Conservation (phyloP, 2,888 invertebrate species). For the Prosopocoilus inquinatus region DNA sequence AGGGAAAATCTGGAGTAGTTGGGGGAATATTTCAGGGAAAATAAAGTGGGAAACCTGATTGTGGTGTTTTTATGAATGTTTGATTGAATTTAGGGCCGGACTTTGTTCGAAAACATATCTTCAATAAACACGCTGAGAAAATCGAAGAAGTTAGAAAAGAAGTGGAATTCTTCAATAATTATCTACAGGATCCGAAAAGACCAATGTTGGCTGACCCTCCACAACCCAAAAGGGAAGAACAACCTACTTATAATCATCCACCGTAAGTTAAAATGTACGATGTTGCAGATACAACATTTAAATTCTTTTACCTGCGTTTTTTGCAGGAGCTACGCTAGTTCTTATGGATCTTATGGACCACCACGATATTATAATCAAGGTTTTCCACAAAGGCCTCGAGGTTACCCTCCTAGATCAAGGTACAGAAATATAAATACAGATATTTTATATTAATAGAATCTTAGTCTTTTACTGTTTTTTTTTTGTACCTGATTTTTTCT, state of each 20-base stretch:
- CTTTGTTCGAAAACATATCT: conserved; percentile 97
- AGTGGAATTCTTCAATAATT: conserved; percentile 97
- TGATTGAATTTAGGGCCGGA: conserved; percentile 73
- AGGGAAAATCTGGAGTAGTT: too few relatives aligned
- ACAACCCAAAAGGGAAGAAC: conserved; percentile 52
- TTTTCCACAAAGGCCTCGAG: conserved; percentile 39
- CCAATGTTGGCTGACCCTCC: conserved; percentile 89
- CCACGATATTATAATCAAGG: conserved; percentile 56
- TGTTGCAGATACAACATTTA: conserved; percentile 10
- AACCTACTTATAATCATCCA: conserved; percentile 49
- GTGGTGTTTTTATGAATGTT: not conserved
- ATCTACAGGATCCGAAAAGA: conserved; percentile 88
- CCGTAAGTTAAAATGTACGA: conserved; percentile 47
- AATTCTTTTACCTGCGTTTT: conserved; percentile 19
- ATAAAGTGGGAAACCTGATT: too few relatives aligned
- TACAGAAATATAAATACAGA: conserved; percentile 27
- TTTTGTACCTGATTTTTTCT: conserved; percentile 9
- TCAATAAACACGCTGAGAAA: conserved; percentile 96
- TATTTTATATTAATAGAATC: too few relatives aligned
- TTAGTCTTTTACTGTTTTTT: not conserved
- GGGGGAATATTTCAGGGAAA: too few relatives aligned
- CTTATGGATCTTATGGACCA: conserved; percentile 48
- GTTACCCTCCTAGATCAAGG: conserved; percentile 44
- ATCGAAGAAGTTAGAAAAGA: conserved; percentile 96
- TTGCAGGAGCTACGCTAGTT: conserved; percentile 45